A percentile compares a stretch with the other conserved stretches of the same genome.
Conservation (phyloP, 1,140 invertebrate species). For the Hyles vespertilio region DNA sequence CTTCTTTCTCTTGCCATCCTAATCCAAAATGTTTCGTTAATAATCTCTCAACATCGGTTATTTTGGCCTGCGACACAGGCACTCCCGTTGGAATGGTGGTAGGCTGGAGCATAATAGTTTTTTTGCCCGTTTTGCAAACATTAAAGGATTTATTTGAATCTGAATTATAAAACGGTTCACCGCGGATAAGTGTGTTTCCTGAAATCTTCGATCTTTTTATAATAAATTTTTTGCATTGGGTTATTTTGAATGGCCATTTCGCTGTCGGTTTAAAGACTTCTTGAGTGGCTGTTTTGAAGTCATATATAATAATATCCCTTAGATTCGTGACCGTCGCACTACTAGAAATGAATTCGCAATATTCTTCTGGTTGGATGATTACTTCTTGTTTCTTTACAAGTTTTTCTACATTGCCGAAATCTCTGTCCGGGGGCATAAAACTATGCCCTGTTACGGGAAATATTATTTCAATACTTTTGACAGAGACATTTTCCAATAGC, state of each 20-base stretch:
- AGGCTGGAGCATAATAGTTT: slow-evolving; percentile 15
- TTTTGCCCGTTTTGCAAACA: slow-evolving; percentile 21
- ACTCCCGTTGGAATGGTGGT: slow-evolving; percentile 11
- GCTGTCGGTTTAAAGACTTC: too few relatives aligned
- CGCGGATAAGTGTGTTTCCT: slow-evolving; percentile 18
- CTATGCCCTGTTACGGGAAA: slow-evolving; percentile 11
- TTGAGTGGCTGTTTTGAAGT: too few relatives aligned
- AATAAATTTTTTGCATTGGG: too few relatives aligned
- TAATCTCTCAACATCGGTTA: slow-evolving; percentile 21
- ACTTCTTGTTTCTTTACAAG: slow-evolving; percentile 17
- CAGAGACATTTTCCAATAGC: slow-evolving; percentile 4
- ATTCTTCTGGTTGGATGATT: slow-evolving; percentile 17
- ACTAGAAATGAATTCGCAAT: background rate
- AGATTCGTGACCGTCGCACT: too few relatives aligned
- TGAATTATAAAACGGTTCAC: slow-evolving; percentile 20
- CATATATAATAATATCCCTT: too few relatives aligned
- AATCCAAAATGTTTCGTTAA: slow-evolving; percentile 19
- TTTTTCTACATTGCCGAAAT: slow-evolving; percentile 20
- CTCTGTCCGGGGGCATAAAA: slow-evolving; percentile 7
- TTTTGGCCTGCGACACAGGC: slow-evolving; percentile 18
- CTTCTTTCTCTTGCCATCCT: slow-evolving; percentile 12
- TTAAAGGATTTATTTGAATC: slow-evolving; percentile 16
- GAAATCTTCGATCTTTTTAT: slow-evolving; percentile 5
- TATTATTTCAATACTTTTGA: slow-evolving; percentile 7
- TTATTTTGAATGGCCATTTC: too few relatives aligned